These are phyloP conservation scores for Anhinga rufa DNA, from an alignment of 2,113 vertebrate species.

Conservation along the genomic window DNA sequence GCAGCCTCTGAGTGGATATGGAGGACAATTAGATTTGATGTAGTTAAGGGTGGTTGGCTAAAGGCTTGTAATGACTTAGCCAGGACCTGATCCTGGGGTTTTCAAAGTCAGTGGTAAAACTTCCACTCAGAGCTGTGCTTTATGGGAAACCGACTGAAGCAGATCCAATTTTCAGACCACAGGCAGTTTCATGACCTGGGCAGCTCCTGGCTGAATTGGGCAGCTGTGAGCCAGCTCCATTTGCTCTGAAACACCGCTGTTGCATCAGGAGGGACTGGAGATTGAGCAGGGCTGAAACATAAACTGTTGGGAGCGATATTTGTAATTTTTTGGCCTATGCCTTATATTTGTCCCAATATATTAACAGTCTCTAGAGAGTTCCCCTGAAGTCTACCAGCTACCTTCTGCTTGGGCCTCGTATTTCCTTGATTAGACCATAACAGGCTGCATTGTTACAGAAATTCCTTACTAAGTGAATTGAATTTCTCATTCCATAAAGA, in stretches of 20 bases:
- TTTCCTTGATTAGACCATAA: not conserved
- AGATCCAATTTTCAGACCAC: not conserved
- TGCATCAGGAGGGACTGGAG: not conserved
- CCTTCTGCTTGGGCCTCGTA: not conserved
- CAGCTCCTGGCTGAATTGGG: not conserved
- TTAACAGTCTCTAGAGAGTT: not conserved
- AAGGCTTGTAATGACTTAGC: not conserved
- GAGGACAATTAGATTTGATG: not conserved
- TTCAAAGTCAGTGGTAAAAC: not conserved
- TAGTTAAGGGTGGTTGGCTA: not conserved
- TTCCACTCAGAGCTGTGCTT: not conserved
- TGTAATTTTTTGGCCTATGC: not conserved
- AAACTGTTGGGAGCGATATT: not conserved
- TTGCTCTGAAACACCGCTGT: not conserved
- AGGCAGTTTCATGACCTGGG: not conserved
- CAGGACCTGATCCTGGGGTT: not conserved
- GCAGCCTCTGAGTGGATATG: not conserved
- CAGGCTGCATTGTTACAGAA: not conserved
- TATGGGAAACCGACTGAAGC: not conserved
- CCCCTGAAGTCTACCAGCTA: not conserved
- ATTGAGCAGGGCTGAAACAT: not conserved
- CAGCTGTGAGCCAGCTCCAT: accelerated
- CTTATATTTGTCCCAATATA: not conserved
- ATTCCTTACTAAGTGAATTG: not conserved
- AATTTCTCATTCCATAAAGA: not conserved